Base-by-base conservation (phyloP, 2,888 invertebrate genomes). In the Coleophora flavipennella region DNA sequence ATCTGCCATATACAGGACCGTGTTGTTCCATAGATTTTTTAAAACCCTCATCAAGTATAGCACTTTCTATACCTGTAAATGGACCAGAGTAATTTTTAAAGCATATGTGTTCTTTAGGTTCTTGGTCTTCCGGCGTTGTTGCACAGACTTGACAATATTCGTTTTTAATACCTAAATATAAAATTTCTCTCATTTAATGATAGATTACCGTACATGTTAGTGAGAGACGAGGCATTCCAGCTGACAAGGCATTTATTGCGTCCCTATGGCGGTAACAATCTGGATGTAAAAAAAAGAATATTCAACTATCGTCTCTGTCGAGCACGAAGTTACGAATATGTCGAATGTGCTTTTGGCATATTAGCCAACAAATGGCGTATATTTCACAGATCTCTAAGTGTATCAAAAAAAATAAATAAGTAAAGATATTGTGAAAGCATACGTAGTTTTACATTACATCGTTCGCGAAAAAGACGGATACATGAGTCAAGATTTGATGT, bases 341-440 rank as follows among this genome's bases (percentile, higher is more conserved):
- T 44, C n/a, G 39, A 43, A 36, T 42, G 44, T 34, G 33, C 40
- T 8, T 44, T 44, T 37, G 44, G 44, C 27, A 40, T 42, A 20
- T 26, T 43, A 36, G 28, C 27, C 6, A 39, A 38, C 33, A 44
- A 44, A 39, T 44, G 34, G 39, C 29, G 39, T 36, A 41, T 41
- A 37, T 37, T 41, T 28, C 41, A 41, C 33, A 25, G 37, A 9
- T 31, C 35, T n/a, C 26, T 35, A 13, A 27, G 26, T 27, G 26
- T 35, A 3, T 26, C 26, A 9, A 27, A 44, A 33, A n/a, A n/a
- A n/a, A n/a, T 14, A 38, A 39, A 35, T 41, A 29, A 31, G 26
- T 13, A 33, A 29, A 31, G 33, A 10, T 20, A 40, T 40, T 31
- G 39, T 42, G 25, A 42, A 42, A 20, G 43, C 43, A 36, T 43